Evolutionary conservation across 2,113 vertebrate genomes (phyloP).

Genomic region (Ophthalmolycus amberensis): DNA sequence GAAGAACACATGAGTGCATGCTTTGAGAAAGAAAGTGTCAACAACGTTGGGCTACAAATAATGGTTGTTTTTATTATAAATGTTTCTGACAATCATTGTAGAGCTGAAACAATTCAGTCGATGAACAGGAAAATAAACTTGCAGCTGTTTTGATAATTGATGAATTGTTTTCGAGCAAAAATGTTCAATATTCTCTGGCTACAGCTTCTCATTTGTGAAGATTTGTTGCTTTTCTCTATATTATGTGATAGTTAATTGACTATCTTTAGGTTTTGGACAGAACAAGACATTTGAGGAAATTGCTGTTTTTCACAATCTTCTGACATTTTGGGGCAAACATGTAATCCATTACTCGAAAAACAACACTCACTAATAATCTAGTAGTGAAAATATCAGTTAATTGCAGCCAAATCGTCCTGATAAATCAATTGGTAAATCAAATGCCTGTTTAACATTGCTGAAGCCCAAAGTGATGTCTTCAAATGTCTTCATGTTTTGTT

Average conservation of each 20-base stretch:
- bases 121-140: neutral
- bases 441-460: neutral
- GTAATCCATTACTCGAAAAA: neutral
- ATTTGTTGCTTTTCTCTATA: neutral
- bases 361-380: neutral
- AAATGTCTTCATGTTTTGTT: neutral
- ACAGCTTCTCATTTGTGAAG: neutral
- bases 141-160: neutral
- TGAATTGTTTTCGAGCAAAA: neutral
- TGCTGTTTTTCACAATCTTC: neutral
- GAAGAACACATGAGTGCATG: neutral
- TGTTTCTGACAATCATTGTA: neutral
- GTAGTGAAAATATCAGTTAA: neutral
- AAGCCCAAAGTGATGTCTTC: neutral
- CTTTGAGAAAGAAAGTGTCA: neutral
- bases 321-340: neutral
- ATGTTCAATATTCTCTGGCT: neutral
- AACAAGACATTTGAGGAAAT: neutral
- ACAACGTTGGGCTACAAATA: neutral
- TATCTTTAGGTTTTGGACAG: neutral
- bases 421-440: neutral
- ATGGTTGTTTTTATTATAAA: neutral
- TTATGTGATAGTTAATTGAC: neutral
- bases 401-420: neutral
- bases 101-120: neutral